phyloP scores from a whole-genome alignment of 2,113 vertebrate species.

The Pyrgilauda ruficollis region DNA sequence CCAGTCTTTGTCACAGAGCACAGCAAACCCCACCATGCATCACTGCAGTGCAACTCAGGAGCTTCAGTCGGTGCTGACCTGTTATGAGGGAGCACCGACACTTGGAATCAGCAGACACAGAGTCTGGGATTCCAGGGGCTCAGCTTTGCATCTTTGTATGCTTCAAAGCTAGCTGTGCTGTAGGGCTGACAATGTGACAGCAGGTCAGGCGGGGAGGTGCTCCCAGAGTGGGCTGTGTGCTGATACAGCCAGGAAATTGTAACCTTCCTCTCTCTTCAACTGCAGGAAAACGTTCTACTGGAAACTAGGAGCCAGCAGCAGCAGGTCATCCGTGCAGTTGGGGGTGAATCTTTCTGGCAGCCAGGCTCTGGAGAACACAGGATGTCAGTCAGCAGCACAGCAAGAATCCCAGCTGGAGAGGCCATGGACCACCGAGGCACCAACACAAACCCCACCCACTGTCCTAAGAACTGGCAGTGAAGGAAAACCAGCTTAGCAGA shows the following conservation, averaged over 20 bases:
- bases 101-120: neutral
- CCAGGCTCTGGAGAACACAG: neutral
- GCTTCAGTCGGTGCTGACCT: neutral
- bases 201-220: no score
- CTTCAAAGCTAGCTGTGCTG: neutral
- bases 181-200: neutral
- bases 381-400: neutral
- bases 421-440: neutral
- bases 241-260: neutral
- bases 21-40: rapidly evolving
- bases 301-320: slow-evolving; percentile 58
- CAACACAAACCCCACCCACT: neutral
- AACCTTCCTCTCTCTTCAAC: neutral
- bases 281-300: slow-evolving; percentile 76
- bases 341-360: slow-evolving; percentile 8
- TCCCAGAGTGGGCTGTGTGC: neutral
- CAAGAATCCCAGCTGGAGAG: neutral
- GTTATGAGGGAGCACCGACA: rapidly evolving
- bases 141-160: neutral
- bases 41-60: neutral
- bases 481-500: neutral
- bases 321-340: neutral
- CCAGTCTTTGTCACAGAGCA: neutral
- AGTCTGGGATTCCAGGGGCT: neutral
- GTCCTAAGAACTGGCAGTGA: neutral